Conservation (phyloP, 1,140 invertebrate genomes). For the Notospermus geniculatus region DNA sequence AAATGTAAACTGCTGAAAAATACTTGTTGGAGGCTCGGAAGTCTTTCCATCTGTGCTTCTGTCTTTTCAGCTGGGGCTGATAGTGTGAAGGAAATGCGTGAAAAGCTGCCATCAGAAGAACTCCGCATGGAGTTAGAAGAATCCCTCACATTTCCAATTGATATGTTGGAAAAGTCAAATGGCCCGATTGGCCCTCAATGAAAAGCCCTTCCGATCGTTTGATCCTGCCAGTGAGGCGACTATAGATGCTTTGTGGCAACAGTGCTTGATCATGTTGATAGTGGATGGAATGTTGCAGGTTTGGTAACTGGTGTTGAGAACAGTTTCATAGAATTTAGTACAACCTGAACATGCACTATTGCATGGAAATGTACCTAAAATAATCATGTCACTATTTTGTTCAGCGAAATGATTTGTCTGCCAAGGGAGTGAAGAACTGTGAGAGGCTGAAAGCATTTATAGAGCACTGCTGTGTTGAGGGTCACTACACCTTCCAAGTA, state of each 20-base stretch:
- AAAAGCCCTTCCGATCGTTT: constrained; percentile 6
- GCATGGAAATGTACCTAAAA: neutral
- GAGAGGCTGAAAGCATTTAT: constrained; percentile 6
- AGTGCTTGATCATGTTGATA: neutral
- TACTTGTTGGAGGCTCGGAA: no score
- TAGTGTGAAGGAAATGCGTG: constrained; percentile 6
- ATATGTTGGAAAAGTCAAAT: constrained; percentile 3
- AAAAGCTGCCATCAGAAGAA: constrained; percentile 4
- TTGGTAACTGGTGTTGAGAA: neutral
- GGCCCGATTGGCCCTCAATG: neutral
- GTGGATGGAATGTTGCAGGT: no score
- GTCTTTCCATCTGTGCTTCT: no score
- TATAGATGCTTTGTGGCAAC: constrained; percentile 3
- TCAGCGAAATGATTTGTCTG: neutral
- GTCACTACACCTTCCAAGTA: constrained; percentile 6
- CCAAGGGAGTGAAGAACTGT: constrained; percentile 1
- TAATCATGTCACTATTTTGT: neutral
- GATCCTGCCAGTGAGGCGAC: constrained; percentile 6
- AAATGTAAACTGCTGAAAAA: no score
- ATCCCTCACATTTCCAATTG: constrained; percentile 5
- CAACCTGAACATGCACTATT: neutral
- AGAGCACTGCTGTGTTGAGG: constrained; percentile 8
- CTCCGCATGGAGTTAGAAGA: neutral
- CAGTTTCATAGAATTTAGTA: neutral
- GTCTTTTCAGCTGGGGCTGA: neutral